A percentile compares a stretch with the other conserved stretches of the same genome.
Conservation (phyloP, 2,113 vertebrate species). For the Rissa tridactyla region DNA sequence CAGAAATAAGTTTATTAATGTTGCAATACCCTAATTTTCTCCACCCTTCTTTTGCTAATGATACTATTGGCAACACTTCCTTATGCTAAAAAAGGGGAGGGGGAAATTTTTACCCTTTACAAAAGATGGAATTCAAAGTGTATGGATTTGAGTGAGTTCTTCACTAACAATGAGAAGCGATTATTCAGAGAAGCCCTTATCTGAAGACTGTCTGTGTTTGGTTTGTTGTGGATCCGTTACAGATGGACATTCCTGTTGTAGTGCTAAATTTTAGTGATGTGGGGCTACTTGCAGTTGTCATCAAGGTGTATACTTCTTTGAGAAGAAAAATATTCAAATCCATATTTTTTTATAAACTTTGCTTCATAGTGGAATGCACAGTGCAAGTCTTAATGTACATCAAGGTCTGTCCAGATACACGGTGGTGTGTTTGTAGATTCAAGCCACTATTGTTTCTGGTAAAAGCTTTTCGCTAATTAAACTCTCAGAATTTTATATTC, state of each 20-base stretch:
- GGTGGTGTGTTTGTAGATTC: neutral
- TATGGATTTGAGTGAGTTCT: neutral
- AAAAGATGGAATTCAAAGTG: neutral
- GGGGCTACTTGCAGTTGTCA: neutral
- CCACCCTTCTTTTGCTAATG: conserved; percentile 48
- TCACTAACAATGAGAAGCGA: neutral
- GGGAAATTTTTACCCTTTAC: neutral
- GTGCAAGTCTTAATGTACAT: neutral
- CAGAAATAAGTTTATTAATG: conserved; percentile 43
- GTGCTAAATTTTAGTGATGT: neutral
- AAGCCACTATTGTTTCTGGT: neutral
- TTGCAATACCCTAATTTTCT: conserved; percentile 50
- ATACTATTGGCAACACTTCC: neutral
- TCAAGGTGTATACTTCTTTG: neutral
- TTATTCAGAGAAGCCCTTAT: neutral
- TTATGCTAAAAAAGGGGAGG: neutral
- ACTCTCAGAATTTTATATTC: neutral
- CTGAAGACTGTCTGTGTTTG: neutral
- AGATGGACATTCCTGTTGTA: neutral
- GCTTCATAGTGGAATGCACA: neutral
- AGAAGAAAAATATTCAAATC: neutral
- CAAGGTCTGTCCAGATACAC: neutral
- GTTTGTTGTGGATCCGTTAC: neutral
- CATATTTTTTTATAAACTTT: neutral
- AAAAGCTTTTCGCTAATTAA: neutral